phyloP scores from a whole-genome alignment of 2,888 invertebrate species.

The Xylocampa areola region DNA sequence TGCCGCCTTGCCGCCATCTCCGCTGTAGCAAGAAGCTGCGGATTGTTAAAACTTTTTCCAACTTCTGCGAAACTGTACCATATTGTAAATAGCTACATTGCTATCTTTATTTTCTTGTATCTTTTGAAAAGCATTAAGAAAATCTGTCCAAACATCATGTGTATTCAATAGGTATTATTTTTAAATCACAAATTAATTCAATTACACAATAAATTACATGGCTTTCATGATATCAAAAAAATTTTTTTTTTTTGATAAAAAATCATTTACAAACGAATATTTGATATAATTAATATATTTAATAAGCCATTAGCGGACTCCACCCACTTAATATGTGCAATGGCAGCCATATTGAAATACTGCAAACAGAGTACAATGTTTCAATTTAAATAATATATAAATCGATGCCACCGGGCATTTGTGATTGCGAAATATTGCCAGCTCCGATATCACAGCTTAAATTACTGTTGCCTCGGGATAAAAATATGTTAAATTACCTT shows the following conservation, averaged over 20 bases:
- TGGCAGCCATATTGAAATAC: slow-evolving; percentile 47
- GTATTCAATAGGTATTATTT: not conserved
- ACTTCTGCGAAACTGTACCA: slow-evolving; percentile 7
- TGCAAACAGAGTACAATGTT: slow-evolving; percentile 49
- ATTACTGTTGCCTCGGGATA: slow-evolving; percentile 41
- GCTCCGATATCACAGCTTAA: slow-evolving; percentile 41
- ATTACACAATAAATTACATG: slow-evolving; percentile 21
- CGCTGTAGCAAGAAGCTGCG: slow-evolving; percentile 14
- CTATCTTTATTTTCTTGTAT: not conserved
- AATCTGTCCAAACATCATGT: too few species aligned
- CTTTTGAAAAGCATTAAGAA: too few species aligned
- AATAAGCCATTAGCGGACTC: slow-evolving; percentile 31
- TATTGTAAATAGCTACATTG: too few species aligned
- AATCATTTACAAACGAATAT: slow-evolving; percentile 35
- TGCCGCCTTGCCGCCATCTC: slow-evolving; percentile 2
- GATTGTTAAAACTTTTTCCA: slow-evolving; percentile 29
- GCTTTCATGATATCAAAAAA: too few species aligned
- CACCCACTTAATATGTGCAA: slow-evolving; percentile 38
- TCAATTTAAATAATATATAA: slow-evolving; percentile 64
- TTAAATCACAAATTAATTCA: slow-evolving; percentile 11
- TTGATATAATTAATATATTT: slow-evolving; percentile 31
- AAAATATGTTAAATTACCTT: slow-evolving; percentile 52
- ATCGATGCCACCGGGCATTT: slow-evolving; percentile 48
- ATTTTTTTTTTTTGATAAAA: too few species aligned
- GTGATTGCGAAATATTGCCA: slow-evolving; percentile 63